These are phyloP conservation scores for Dunckerocampus dactyliophorus DNA, from an alignment of 2,113 vertebrate species.

Conservation along the genomic window DNA sequence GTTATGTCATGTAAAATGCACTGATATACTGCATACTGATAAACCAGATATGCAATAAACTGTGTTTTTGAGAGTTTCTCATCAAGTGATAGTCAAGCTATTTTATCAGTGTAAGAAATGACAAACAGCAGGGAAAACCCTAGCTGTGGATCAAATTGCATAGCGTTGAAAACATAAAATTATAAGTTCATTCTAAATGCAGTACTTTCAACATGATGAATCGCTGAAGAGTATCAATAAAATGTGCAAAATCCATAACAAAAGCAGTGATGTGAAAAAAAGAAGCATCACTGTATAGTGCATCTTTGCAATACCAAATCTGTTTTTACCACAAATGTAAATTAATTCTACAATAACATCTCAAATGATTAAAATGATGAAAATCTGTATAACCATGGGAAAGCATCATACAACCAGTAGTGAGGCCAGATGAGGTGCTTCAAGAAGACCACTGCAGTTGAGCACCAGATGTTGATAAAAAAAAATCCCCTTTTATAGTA, in stretches of 20 bases:
- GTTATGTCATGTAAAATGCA: neutral
- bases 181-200: neutral
- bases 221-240: neutral
- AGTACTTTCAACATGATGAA: neutral
- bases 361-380: slow-evolving; percentile 4
- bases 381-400: slow-evolving; percentile 6
- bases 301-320: too few relatives aligned
- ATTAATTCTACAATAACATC: neutral
- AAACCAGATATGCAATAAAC: neutral
- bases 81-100: slow-evolving; percentile 2
- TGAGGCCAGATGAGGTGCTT: slow-evolving; percentile 27
- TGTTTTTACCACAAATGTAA: neutral
- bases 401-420: slow-evolving; percentile 2
- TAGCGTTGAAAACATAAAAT: neutral
- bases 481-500: slow-evolving; percentile 23
- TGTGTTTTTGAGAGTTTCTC: slow-evolving; percentile 12
- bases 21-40: neutral
- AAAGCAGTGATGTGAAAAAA: neutral
- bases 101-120: neutral
- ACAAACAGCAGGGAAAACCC: neutral
- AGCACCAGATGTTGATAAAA: slow-evolving; percentile 52
- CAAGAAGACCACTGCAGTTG: slow-evolving; percentile 28
- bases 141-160: neutral
- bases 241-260: slow-evolving; percentile 5
- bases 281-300: neutral